Conservation (phyloP, 2,888 invertebrate species). For the Calephelis perditalis region DNA sequence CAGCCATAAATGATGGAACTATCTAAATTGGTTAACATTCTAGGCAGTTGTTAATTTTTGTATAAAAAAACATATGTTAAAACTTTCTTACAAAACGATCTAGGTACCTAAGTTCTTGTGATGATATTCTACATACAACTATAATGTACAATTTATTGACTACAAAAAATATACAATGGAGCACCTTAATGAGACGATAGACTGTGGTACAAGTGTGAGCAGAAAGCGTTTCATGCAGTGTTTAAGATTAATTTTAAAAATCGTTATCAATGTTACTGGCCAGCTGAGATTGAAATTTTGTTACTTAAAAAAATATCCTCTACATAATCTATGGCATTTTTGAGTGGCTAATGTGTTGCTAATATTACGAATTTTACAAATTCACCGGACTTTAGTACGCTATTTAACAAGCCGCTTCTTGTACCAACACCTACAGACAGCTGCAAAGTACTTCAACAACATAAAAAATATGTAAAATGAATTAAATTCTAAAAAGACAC, state of each 20-base stretch:
- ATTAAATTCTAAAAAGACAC: no score
- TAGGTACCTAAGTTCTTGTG: conserved; percentile 8
- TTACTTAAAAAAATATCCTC: no score
- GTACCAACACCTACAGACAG: neutral
- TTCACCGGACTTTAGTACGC: no score
- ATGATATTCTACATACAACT: conserved; percentile 10
- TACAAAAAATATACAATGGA: conserved; percentile 8
- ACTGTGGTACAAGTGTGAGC: neutral
- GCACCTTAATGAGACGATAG: conserved; percentile 3
- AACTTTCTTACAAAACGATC: neutral
- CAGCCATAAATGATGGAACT: conserved; percentile 44
- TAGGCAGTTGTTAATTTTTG: conserved; percentile 19
- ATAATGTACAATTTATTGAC: conserved; percentile 13
- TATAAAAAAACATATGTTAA: conserved; percentile 19
- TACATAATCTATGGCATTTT: no score
- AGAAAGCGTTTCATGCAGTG: neutral
- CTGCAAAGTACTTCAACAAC: neutral
- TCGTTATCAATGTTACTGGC: neutral
- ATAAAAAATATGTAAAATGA: no score
- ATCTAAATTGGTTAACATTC: conserved; percentile 42
- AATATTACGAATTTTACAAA: no score
- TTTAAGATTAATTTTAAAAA: neutral
- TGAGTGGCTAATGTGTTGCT: no score
- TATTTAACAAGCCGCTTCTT: neutral
- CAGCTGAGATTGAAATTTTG: no score